Conservation (phyloP, 2,113 vertebrate genomes). For the Eurypyga helias region DNA sequence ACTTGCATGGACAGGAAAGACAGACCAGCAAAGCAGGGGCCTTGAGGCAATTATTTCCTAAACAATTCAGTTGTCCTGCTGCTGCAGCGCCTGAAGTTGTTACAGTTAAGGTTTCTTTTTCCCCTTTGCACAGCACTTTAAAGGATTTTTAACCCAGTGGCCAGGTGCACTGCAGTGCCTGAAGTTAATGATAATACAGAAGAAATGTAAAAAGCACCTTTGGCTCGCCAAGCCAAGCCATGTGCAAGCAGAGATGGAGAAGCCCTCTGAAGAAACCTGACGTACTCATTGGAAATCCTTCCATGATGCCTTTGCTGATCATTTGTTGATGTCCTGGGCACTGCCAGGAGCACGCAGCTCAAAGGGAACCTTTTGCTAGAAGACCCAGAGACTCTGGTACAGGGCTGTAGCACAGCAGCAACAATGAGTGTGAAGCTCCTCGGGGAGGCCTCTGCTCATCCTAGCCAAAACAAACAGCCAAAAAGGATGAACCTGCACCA, state of each 20-base stretch:
- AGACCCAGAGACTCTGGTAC: not conserved
- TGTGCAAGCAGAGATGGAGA: not conserved
- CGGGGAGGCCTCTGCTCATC: not conserved
- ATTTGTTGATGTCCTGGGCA: not conserved
- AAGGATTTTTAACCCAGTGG: not conserved
- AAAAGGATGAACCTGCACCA: not conserved
- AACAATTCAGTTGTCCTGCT: not conserved
- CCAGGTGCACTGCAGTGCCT: not conserved
- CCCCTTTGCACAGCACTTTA: not conserved
- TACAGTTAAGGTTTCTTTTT: not conserved
- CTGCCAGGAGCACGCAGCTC: not conserved
- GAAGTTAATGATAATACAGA: not conserved
- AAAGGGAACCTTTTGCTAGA: not conserved
- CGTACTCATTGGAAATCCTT: not conserved
- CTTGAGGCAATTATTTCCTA: not conserved
- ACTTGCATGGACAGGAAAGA: fast-evolving
- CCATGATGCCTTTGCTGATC: not conserved
- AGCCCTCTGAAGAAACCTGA: not conserved
- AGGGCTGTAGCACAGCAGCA: not conserved
- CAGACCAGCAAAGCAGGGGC: not conserved
- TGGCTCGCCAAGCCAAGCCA: not conserved
- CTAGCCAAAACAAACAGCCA: not conserved
- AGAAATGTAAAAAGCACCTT: not conserved
- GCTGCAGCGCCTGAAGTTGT: not conserved
- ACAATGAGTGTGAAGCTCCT: not conserved